Percentiles rank a stretch among this genome's conserved stretches.
These are phyloP conservation scores for Pandemis corylana DNA, from an alignment of 2,888 invertebrate species.

Conservation along the genomic window DNA sequence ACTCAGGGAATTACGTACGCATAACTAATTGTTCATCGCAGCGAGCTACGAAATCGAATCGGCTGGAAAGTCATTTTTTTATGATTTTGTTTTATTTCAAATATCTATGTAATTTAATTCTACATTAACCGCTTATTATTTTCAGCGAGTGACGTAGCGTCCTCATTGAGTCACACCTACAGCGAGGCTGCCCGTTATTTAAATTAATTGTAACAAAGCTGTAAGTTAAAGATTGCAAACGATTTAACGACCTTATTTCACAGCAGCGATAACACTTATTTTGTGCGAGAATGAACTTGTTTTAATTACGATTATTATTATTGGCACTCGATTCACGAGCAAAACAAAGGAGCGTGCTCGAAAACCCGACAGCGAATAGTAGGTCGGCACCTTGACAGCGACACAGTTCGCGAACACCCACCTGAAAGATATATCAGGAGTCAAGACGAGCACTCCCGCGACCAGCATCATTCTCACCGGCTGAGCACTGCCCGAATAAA, in stretches of 20 bases:
- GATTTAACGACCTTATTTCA: slow-evolving; percentile 35
- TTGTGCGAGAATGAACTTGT: slow-evolving; percentile 30
- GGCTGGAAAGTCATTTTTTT: slow-evolving; percentile 24
- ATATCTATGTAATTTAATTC: background rate
- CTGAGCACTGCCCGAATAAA: slow-evolving; percentile 58
- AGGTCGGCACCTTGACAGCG: slow-evolving; percentile 39
- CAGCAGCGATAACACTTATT: slow-evolving; percentile 30
- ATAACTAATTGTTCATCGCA: slow-evolving; percentile 19
- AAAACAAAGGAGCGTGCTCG: slow-evolving; percentile 38
- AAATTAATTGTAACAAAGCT: slow-evolving; percentile 38
- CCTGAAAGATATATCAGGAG: slow-evolving; percentile 78
- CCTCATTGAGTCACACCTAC: slow-evolving; percentile 35
- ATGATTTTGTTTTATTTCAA: slow-evolving; percentile 11
- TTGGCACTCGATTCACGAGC: slow-evolving; percentile 22
- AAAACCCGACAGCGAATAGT: slow-evolving; percentile 30
- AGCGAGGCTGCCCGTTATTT: slow-evolving; percentile 32
- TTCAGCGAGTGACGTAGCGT: slow-evolving; percentile 18
- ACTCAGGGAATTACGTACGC: slow-evolving; percentile 6
- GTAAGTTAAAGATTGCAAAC: slow-evolving; percentile 29
- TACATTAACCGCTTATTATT: slow-evolving; percentile 24
- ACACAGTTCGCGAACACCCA: slow-evolving; percentile 61
- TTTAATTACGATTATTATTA: slow-evolving; percentile 38
- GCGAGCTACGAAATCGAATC: slow-evolving; percentile 14
- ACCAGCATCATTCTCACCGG: slow-evolving; percentile 70
- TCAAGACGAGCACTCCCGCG: slow-evolving; percentile 80